Evolutionary conservation across 1,140 invertebrate species (phyloP).

Genomic region (Formica exsecta): DNA sequence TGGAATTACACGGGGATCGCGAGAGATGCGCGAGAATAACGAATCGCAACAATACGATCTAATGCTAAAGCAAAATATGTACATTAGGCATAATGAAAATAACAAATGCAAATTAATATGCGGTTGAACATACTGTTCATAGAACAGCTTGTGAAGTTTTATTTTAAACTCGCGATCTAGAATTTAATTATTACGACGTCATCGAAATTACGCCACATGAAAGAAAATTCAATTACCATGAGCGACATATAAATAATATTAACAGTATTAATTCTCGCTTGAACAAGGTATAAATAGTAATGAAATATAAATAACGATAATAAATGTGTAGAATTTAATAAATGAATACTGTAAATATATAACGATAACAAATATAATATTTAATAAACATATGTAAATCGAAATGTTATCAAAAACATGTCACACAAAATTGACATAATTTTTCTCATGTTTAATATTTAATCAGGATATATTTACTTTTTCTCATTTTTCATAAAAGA

Average conservation of each 20-base stretch:
- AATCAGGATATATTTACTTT: neutral
- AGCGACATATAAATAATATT: conserved; percentile 14
- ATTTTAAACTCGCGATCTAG: conserved; percentile 16
- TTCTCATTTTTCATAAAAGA: neutral
- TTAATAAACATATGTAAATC: neutral
- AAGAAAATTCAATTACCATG: conserved; percentile 14
- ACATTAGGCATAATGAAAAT: neutral
- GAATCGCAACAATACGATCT: conserved; percentile 39
- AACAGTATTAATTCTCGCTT: neutral
- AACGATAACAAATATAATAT: neutral
- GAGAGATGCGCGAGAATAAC: conserved; percentile 21
- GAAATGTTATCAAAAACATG: neutral
- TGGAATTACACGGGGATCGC: conserved; percentile 23
- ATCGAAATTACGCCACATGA: neutral
- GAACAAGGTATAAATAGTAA: neutral
- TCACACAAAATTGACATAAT: neutral
- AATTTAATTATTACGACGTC: conserved; percentile 32
- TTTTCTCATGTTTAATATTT: neutral
- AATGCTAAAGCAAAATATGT: conserved; percentile 15
- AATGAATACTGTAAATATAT: neutral
- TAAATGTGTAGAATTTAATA: neutral
- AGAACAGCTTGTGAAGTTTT: neutral
- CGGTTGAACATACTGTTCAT: neutral
- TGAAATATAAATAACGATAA: neutral
- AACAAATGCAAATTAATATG: conserved; percentile 20